Evolutionary conservation across 2,797 vertebrate genomes (phyloP).

Genomic region (Myotis myotis): DNA sequence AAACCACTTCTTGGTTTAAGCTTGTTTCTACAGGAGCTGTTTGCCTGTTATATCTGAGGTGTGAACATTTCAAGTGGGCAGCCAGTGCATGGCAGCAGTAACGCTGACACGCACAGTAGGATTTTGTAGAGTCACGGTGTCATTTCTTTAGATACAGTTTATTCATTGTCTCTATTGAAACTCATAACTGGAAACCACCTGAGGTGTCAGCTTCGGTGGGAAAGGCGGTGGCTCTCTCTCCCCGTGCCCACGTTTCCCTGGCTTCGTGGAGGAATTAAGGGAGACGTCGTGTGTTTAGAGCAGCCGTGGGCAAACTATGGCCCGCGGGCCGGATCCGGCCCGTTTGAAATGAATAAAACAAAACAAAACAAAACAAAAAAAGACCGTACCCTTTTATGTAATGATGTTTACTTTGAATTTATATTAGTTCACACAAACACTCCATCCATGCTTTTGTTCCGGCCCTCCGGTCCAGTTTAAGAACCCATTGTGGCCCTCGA

Average conservation of each 20-base stretch:
- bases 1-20: neutral
- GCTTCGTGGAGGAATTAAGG: slow-evolving; percentile 74
- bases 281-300: slow-evolving; percentile 72
- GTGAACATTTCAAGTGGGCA: slow-evolving; percentile 58
- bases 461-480: too few species aligned
- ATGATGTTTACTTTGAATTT: too few species aligned
- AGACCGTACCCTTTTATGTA: too few species aligned
- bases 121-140: slow-evolving; percentile 47
- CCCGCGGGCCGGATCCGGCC: too few species aligned
- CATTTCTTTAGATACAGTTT: slow-evolving; percentile 32
- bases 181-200: slow-evolving; percentile 71
- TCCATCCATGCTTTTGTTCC: too few species aligned
- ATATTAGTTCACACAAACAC: too few species aligned
- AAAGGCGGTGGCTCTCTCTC: slow-evolving; percentile 68
- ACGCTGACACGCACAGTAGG: slow-evolving; percentile 42
- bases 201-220: slow-evolving; percentile 74
- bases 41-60: slow-evolving; percentile 68
- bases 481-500: too few species aligned
- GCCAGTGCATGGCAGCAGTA: slow-evolving; percentile 49
- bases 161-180: slow-evolving; percentile 72
- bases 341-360: too few species aligned
- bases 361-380: too few species aligned
- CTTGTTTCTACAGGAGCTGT: slow-evolving; percentile 19
- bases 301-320: too few species aligned
- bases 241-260: slow-evolving; percentile 73